These are phyloP conservation scores for Perca fluviatilis DNA, from an alignment of 2,113 vertebrate species.

Conservation along the genomic window DNA sequence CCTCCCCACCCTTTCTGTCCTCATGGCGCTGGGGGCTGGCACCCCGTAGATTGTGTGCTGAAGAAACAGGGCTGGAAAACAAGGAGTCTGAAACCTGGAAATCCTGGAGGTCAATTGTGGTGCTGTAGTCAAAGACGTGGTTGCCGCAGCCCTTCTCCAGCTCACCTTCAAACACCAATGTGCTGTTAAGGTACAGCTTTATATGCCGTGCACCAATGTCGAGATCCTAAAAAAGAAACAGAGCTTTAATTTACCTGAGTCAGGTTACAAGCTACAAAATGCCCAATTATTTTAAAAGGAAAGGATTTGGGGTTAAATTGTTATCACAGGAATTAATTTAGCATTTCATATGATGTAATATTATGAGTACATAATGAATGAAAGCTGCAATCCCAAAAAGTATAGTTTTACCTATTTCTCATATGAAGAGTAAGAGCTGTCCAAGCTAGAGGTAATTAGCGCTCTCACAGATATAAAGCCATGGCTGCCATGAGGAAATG, in stretches of 20 bases:
- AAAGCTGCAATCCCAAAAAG: neutral
- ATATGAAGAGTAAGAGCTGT: neutral
- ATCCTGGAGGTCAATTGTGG: conserved; percentile 83
- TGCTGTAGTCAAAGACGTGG: conserved; percentile 84
- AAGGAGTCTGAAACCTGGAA: conserved; percentile 71
- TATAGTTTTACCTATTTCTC: neutral
- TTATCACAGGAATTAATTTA: neutral
- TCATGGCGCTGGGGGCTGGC: conserved; percentile 69
- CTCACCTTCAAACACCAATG: conserved; percentile 89
- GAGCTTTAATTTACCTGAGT: neutral
- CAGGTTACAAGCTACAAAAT: neutral
- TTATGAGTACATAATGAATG: neutral
- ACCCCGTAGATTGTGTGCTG: conserved; percentile 74
- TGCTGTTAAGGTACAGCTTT: conserved; percentile 92
- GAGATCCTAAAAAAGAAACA: conserved; percentile 85
- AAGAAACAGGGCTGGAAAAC: conserved; percentile 77
- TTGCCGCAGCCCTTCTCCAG: conserved; percentile 89
- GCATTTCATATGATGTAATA: neutral
- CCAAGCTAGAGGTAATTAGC: conserved; percentile 56
- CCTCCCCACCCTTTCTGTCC: conserved; percentile 43
- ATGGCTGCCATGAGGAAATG: conserved; percentile 34
- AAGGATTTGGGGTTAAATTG: neutral
- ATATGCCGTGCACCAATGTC: conserved; percentile 89
- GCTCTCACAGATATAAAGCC: conserved; percentile 27
- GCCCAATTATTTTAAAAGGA: neutral